A percentile compares a stretch with the other conserved stretches of the same genome.
Conservation (phyloP, 2,888 invertebrate genomes). For the Teleiodes luculella region DNA sequence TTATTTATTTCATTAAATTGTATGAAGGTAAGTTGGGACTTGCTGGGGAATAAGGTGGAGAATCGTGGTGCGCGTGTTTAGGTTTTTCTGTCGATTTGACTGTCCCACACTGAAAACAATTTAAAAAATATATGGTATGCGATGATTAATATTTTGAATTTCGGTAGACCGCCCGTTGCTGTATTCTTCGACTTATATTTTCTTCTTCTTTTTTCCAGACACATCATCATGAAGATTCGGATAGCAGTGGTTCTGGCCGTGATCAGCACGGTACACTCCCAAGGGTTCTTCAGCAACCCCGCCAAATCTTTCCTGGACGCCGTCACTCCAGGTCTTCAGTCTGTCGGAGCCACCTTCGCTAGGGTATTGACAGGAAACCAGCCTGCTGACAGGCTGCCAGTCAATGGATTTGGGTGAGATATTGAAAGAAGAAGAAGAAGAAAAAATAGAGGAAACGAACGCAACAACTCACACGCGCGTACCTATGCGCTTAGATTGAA, state of each 20-base stretch:
- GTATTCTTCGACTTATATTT: neutral
- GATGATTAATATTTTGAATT: too few relatives aligned
- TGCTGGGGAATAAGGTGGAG: too few relatives aligned
- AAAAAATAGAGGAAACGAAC: neutral
- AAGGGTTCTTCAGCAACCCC: neutral
- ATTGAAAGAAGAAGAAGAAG: slow-evolving; percentile 13
- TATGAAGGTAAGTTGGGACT: too few relatives aligned
- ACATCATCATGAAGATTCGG: slow-evolving; percentile 5
- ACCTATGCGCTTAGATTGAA: too few relatives aligned
- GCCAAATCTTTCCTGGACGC: slow-evolving; percentile 27
- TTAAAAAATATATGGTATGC: too few relatives aligned
- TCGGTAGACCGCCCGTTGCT: too few relatives aligned
- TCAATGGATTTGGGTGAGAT: slow-evolving; percentile 53
- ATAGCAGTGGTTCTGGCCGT: neutral
- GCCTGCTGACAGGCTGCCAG: slow-evolving; percentile 47
- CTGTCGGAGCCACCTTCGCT: slow-evolving; percentile 31
- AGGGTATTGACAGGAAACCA: slow-evolving; percentile 29
- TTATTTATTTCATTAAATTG: too few relatives aligned
- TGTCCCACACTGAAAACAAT: too few relatives aligned
- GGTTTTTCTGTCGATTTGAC: too few relatives aligned
- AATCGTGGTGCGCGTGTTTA: too few relatives aligned
- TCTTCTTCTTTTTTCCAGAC: neutral
- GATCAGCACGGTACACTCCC: neutral
- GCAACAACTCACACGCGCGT: too few relatives aligned
- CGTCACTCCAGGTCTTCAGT: slow-evolving; percentile 16